Conservation (phyloP, 2,797 vertebrate species). For the Squalus acanthias region DNA sequence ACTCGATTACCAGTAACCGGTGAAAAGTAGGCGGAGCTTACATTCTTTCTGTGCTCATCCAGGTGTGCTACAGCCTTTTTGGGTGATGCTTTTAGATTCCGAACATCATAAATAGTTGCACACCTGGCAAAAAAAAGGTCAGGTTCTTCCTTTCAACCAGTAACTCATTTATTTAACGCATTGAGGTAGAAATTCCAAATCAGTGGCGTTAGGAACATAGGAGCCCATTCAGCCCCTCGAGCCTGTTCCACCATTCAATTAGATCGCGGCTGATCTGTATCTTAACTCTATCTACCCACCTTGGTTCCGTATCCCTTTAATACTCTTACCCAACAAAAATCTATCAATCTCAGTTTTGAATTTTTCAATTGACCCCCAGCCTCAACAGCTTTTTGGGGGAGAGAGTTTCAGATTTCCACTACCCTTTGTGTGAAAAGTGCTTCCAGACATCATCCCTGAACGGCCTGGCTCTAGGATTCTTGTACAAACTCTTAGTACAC, state of each 20-base stretch:
- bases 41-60: slow-evolving; percentile 58
- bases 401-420: background rate
- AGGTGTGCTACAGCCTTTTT: slow-evolving; percentile 59
- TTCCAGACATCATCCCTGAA: background rate
- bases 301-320: background rate
- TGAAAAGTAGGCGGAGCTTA: slow-evolving; percentile 78
- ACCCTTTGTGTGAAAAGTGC: background rate
- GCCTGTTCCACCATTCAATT: background rate
- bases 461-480: background rate
- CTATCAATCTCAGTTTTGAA: background rate
- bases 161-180: background rate
- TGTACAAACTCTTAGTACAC: background rate
- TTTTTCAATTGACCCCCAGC: background rate
- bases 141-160: background rate
- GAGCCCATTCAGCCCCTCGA: background rate
- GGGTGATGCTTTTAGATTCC: slow-evolving; percentile 55
- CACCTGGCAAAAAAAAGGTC: slow-evolving; percentile 49
- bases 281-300: background rate
- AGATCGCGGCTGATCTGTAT: background rate
- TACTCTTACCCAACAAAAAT: background rate
- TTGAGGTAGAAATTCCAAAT: background rate
- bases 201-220: background rate
- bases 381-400: background rate
- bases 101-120: slow-evolving; percentile 66
- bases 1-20: slow-evolving; percentile 72